Conservation (phyloP, 53 echinoderm and acorn worm genomes). For the Henricia sp. region DNA sequence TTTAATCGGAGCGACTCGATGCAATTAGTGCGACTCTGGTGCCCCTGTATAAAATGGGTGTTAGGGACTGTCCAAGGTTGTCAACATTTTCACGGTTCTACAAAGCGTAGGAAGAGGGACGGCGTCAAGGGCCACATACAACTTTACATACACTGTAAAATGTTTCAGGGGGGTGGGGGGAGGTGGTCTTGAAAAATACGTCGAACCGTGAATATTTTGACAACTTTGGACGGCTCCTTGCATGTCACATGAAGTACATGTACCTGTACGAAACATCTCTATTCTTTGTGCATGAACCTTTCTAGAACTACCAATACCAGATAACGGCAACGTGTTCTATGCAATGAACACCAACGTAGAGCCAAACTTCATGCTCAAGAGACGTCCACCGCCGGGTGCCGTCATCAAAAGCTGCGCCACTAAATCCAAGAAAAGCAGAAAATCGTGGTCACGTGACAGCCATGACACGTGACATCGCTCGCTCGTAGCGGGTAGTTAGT, state of each 20-base stretch:
- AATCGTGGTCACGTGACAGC: constrained; percentile 43
- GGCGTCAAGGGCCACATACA: no score
- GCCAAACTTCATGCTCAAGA: constrained; percentile 40
- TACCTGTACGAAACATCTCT: background rate
- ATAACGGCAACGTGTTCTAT: constrained; percentile 95
- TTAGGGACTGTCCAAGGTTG: no score
- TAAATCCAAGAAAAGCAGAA: constrained; percentile 28
- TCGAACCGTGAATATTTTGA: no score
- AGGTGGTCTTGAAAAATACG: no score
- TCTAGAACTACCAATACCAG: constrained; percentile 85
- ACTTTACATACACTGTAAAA: no score
- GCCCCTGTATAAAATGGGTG: no score
- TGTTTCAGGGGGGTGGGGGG: no score
- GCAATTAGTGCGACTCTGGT: no score
- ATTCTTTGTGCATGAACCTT: background rate
- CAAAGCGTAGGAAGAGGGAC: no score
- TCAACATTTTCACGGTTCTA: no score
- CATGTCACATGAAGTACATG: background rate
- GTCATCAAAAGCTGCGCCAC: constrained; percentile 40
- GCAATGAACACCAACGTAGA: constrained; percentile 86
- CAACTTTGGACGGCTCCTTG: no score
- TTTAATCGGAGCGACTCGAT: no score
- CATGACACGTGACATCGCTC: constrained; percentile 29
- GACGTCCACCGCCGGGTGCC: constrained; percentile 26
- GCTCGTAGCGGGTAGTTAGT: background rate